Base-by-base conservation (phyloP, 2,797 vertebrate genomes). In the Myotis planiceps region DNA sequence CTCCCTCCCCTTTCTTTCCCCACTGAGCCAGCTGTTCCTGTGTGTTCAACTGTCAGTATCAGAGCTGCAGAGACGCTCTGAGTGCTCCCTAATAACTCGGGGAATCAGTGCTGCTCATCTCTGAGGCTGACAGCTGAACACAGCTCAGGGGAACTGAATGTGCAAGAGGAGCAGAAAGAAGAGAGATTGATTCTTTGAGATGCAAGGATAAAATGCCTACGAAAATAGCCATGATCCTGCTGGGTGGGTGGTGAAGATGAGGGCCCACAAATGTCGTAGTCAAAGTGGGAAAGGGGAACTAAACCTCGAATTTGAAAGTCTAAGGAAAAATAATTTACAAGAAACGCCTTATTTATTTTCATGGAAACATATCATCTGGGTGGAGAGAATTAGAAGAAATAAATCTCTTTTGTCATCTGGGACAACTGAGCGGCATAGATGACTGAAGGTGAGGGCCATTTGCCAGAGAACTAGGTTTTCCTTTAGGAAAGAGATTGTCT, bases 71-170 rank as follows among this genome's bases (percentile, higher is more conserved):
- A 96, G 94, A 90, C 21, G 60, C 92, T 93, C 87, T 14, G 19
- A 95, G 91, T 47, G 66, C 71, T 97, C 90, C 96, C 96, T 96
- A 80, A 97, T 97, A 97, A 94, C 39, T 55, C 27, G 9, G 39
- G 90, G 37, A 88, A 93, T 94, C n/a, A 42, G 76, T 79, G 90
- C 9, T 21, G 53, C 89, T 98, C 65, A 39, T 94, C 15, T 65
- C 81, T 23, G 32, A 58, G 69, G 72, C 47, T 96, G 88, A 97
- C 96, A 97, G 69, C 75, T 94, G 63, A 96, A 91, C 45, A 78
- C 68, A 90, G 23, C 97, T 97, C 94, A 63, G 84, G 96, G 97
- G 97, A 97, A 71, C 93, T 42, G 81, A 93, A 95, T 95, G 96
- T 16, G 9, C 74, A 49, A 80, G 47, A 94, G 49, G 51, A 97